phyloP scores from a whole-genome alignment of 2,797 vertebrate species.

The Pseudotriccus pelzelni region DNA sequence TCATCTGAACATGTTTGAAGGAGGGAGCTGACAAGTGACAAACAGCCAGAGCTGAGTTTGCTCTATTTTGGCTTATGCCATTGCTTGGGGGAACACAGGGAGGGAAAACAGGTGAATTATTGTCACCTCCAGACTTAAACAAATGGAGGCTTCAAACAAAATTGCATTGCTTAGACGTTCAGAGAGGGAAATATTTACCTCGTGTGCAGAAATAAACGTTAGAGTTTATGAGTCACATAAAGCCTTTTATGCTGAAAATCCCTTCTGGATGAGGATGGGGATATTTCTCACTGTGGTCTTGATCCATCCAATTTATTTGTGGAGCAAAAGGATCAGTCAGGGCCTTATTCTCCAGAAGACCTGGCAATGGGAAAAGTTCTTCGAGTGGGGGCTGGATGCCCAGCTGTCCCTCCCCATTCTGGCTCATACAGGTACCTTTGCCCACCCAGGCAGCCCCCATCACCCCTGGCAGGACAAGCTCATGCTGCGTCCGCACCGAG shows the following conservation, averaged over 20 bases:
- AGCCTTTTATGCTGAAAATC: slow-evolving; percentile 40
- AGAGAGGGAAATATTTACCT: slow-evolving; percentile 48
- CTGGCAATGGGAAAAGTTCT: not conserved
- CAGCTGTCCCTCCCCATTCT: not conserved
- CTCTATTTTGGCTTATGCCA: not conserved
- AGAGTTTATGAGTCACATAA: slow-evolving; percentile 19
- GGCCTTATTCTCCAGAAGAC: not conserved
- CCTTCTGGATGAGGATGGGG: not conserved
- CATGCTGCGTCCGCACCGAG: accelerated
- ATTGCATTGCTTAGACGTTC: slow-evolving; percentile 28
- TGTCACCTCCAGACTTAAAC: slow-evolving; percentile 26
- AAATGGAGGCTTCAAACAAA: slow-evolving; percentile 54
- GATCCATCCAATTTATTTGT: slow-evolving; percentile 8
- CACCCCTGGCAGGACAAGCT: accelerated
- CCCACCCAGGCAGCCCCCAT: not conserved
- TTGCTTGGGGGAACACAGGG: not conserved
- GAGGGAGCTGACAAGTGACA: slow-evolving; percentile 17
- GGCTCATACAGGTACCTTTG: not conserved
- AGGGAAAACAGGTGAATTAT: slow-evolving; percentile 40
- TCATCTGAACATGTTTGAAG: not conserved
- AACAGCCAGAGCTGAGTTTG: not conserved
- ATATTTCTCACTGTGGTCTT: not conserved
- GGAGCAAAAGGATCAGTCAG: not conserved
- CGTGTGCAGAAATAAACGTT: not conserved
- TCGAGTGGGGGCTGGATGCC: not conserved